Conservation (phyloP, 2,113 vertebrate species). For the Actenoides lindsayi region DNA sequence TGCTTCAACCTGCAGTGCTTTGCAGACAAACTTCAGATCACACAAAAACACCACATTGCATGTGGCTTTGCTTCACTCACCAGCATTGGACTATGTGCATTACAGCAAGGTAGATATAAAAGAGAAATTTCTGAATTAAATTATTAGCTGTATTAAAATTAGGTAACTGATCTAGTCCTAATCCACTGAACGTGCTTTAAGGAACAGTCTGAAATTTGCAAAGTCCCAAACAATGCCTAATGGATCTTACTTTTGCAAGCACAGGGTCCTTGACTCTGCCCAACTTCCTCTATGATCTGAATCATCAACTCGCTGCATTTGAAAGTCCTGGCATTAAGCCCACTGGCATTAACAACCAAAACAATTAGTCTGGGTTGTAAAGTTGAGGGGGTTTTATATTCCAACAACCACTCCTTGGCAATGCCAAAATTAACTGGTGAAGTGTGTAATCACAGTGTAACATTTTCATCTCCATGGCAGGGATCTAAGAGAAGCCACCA, state of each 20-base stretch:
- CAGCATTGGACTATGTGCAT: neutral
- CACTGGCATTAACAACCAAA: neutral
- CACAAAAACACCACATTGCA: neutral
- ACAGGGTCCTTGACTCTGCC: neutral
- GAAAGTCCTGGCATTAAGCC: neutral
- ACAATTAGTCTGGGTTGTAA: neutral
- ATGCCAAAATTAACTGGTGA: neutral
- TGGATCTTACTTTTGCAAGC: neutral
- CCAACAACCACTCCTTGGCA: neutral
- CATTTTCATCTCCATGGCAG: neutral
- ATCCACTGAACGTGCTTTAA: neutral
- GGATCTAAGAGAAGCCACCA: neutral
- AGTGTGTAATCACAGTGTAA: neutral
- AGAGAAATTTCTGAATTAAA: neutral
- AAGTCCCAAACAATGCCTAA: neutral
- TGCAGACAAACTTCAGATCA: neutral
- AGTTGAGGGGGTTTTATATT: neutral
- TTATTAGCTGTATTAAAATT: neutral
- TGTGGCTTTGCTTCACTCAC: rapidly evolving
- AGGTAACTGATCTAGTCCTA: neutral
- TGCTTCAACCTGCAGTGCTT: neutral
- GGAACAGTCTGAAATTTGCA: neutral
- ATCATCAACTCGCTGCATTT: neutral
- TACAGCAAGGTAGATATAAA: neutral
- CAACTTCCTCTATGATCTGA: neutral